Evolutionary conservation across 2,797 vertebrate species (phyloP).

Genomic region (Sarcophilus harrisii): DNA sequence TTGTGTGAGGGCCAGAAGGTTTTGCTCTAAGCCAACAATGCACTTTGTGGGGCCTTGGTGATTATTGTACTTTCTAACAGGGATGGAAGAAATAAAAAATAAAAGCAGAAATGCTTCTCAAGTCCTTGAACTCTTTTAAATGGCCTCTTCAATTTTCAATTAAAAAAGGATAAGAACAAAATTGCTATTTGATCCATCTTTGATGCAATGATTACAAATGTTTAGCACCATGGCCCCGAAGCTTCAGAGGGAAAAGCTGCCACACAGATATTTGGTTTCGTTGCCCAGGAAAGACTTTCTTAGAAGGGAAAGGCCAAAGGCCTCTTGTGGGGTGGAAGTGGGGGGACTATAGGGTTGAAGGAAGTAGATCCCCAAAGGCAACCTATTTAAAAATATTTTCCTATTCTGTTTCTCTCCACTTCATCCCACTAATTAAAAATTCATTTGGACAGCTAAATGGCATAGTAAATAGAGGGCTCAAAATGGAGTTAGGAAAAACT

Average conservation of each 20-base stretch:
- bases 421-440: neutral
- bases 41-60: neutral
- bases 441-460: neutral
- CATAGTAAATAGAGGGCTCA: neutral
- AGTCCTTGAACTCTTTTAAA: neutral
- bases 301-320: neutral
- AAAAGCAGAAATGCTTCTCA: neutral
- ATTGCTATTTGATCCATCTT: neutral
- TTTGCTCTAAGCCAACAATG: neutral
- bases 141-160: slow-evolving; percentile 11
- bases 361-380: neutral
- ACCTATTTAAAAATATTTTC: neutral
- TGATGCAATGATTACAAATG: neutral
- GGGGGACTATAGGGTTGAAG: neutral
- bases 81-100: neutral
- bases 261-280: neutral
- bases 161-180: neutral
- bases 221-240: neutral
- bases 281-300: neutral
- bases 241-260: neutral
- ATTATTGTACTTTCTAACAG: neutral
- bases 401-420: neutral
- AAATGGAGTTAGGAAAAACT: neutral
- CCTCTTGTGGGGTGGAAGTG: neutral
- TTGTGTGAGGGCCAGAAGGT: neutral